Conservation (phyloP, 2,888 invertebrate genomes). For the Caenorhabditis afra region DNA sequence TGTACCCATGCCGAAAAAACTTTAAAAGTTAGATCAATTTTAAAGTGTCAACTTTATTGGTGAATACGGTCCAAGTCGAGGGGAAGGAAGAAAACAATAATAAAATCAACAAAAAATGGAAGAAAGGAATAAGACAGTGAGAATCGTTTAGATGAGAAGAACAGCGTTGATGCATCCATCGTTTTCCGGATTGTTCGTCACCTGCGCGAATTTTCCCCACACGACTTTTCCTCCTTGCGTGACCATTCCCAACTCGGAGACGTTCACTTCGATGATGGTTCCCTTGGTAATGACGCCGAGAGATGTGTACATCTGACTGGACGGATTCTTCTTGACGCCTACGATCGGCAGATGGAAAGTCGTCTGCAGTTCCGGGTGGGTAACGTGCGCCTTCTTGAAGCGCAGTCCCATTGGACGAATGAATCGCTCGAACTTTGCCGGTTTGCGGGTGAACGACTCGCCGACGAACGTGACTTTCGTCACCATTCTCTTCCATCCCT, state of each 20-base stretch:
- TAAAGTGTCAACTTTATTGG: conserved; percentile 17
- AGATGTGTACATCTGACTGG: conserved; percentile 95
- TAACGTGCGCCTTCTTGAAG: conserved; percentile 89
- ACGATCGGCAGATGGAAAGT: conserved; percentile 97
- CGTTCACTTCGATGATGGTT: conserved; percentile 86
- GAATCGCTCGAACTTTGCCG: conserved; percentile 98
- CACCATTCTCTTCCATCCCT: conserved; percentile 99
- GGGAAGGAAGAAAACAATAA: conserved; percentile 34
- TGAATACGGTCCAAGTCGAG: neutral
- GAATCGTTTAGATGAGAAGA: conserved; percentile 87
- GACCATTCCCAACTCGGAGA: conserved; percentile 97
- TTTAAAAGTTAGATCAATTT: neutral
- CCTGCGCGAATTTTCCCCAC: conserved; percentile 99
- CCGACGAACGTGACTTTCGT: conserved; percentile 93
- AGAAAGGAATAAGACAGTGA: conserved; percentile 12
- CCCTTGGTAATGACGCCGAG: conserved; percentile 97
- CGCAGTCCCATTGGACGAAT: conserved; percentile 91
- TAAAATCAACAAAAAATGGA: conserved; percentile 51
- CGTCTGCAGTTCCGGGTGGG: conserved; percentile 98
- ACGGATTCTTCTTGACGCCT: conserved; percentile 99
- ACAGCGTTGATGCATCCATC: conserved; percentile 99
- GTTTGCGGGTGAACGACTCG: conserved; percentile 97
- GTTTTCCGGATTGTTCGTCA: conserved; percentile 99
- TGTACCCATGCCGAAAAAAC: neutral
- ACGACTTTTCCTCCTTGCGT: conserved; percentile 98